Evolutionary conservation across 2,113 vertebrate species (phyloP), one percentile per base, ranked within the genome.

Genomic region (Psilopogon haemacephalus): DNA sequence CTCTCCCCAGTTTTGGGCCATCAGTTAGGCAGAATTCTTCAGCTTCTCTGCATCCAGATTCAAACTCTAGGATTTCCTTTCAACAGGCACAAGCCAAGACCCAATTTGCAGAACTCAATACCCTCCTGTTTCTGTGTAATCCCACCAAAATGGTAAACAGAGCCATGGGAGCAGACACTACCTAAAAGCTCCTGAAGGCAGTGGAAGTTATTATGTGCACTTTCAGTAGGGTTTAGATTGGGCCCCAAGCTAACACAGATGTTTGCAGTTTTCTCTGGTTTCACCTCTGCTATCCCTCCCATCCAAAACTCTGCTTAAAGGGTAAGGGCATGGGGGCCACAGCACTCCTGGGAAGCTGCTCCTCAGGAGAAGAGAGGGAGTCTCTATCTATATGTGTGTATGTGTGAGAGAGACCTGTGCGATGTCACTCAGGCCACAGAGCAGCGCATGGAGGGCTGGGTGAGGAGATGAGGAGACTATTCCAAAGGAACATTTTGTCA

Each of bases 261-360:
- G 87, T 95, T 71, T 94, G 64, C 93, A 85, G 64, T 33, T 72
- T 89, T 72, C 92, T 87, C 74, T 73, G 64, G 46, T 89, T 94
- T 91, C 91, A 91, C 68, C 74, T 74, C 46, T 52, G 42, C 74
- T 56, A 44, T 42, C 33, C 32, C 44, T 84, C 37, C 68, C 76
- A 11, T 1, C 17, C 4, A 2, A 60, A 64, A 30, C 15, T 32
- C 33, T 1, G 1, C 37, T 67, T 50, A 56, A 23, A 77, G 40
- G 52, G 42, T 35, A 13, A 44, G 56, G 50, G 54, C 13, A 8
- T 0, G 6, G 62, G 68, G 35, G 35, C 70, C 12, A 9, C 17
- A 75, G 35, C 17, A 5, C 12, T 63, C 44, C 42, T 1, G 16
- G 18, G 30, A 56, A 0, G 1, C 26, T 58, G 12, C 35, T 52